Conservation (phyloP, 2,888 invertebrate species). For the Agrochola lychnidis region DNA sequence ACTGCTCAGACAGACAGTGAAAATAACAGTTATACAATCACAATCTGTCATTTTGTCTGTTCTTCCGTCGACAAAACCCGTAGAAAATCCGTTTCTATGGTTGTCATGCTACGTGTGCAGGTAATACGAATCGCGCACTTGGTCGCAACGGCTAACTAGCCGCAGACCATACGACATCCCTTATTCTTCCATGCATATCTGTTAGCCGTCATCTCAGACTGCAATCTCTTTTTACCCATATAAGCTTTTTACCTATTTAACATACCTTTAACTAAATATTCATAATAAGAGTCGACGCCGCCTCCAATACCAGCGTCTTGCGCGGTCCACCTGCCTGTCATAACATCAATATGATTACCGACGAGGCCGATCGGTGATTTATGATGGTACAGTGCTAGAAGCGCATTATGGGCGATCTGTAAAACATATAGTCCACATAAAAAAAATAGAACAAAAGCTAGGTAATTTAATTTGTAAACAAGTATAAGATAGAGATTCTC, state of each 20-base stretch:
- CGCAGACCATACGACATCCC: no score
- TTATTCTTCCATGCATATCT: background rate
- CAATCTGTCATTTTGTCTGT: no score
- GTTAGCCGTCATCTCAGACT: background rate
- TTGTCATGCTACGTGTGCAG: no score
- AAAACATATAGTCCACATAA: slow-evolving; percentile 50
- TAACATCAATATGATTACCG: slow-evolving; percentile 99
- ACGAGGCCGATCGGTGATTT: slow-evolving; percentile 96
- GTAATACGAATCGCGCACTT: no score
- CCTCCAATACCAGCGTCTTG: slow-evolving; percentile 99
- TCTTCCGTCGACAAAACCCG: no score
- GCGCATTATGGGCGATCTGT: slow-evolving; percentile 96
- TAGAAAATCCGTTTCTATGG: no score
- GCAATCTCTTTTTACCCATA: background rate
- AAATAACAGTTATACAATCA: no score
- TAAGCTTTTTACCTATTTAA: background rate
- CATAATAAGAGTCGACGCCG: slow-evolving; percentile 99
- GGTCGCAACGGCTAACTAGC: no score
- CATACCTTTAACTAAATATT: slow-evolving; percentile 98
- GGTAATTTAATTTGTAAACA: background rate
- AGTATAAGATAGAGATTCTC: background rate
- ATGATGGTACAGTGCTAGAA: slow-evolving; percentile 96
- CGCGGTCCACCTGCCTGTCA: slow-evolving; percentile 99
- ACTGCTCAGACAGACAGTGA: no score
- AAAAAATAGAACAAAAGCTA: background rate